These are phyloP conservation scores for Epinotia demarniana DNA, from an alignment of 2,888 invertebrate genomes.

Conservation along the genomic window DNA sequence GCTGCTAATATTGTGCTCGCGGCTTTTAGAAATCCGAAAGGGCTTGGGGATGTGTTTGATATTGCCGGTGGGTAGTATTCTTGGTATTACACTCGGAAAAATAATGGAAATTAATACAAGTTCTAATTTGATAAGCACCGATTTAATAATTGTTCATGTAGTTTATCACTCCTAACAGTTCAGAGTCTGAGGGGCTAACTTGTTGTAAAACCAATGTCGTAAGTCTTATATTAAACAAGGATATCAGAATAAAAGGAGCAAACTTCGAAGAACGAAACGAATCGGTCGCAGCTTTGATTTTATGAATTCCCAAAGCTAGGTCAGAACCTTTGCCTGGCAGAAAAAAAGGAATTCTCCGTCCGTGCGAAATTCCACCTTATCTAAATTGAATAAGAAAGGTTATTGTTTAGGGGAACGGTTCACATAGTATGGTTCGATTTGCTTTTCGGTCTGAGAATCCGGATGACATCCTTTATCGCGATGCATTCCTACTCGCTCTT, in stretches of 20 bases:
- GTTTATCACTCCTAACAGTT: not conserved
- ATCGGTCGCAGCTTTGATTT: conserved; percentile 70
- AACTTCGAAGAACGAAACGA: conserved; percentile 71
- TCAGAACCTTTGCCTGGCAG: conserved; percentile 74
- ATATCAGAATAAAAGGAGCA: conserved; percentile 57
- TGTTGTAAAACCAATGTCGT: conserved; percentile 11
- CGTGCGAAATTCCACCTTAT: conserved; percentile 60
- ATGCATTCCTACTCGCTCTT: conserved; percentile 78
- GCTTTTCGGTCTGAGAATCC: conserved; percentile 73
- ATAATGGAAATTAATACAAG: too few species aligned
- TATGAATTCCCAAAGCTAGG: conserved; percentile 83
- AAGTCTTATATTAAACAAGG: conserved; percentile 28
- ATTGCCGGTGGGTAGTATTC: conserved; percentile 25
- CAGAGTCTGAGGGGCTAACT: not conserved
- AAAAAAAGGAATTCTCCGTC: conserved; percentile 61
- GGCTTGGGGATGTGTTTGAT: conserved; percentile 45
- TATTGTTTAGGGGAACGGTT: conserved; percentile 52
- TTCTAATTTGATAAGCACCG: not conserved
- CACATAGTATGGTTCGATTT: conserved; percentile 63
- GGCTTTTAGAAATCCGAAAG: conserved; percentile 54
- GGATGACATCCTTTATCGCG: conserved; percentile 83
- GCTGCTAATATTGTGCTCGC: conserved; percentile 60
- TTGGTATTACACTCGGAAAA: not conserved
- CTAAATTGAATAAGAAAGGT: conserved; percentile 54
- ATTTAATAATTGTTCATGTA: not conserved